phyloP scores from a whole-genome alignment of 2,888 invertebrate species.

The Ypsolopha sequella region DNA sequence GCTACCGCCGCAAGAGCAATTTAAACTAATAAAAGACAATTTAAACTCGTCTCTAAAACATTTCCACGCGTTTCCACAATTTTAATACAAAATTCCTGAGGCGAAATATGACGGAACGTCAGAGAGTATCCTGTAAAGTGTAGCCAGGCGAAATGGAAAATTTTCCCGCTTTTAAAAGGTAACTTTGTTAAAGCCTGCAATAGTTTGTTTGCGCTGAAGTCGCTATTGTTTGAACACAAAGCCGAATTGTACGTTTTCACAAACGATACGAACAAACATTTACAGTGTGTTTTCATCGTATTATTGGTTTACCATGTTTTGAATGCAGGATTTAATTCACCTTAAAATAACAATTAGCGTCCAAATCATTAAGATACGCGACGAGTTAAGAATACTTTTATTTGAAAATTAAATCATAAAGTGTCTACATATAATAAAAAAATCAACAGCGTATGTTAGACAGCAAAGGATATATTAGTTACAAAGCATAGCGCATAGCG shows the following conservation, averaged over 20 bases:
- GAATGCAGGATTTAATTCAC: too few species aligned
- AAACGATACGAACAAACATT: conserved; percentile 15
- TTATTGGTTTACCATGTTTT: background rate
- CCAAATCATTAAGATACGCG: too few species aligned
- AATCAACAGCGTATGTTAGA: too few species aligned
- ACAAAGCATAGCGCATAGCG: too few species aligned
- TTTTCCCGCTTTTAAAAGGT: conserved; percentile 12
- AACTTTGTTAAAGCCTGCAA: conserved; percentile 15
- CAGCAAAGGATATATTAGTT: too few species aligned
- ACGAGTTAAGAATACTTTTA: too few species aligned
- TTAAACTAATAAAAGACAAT: background rate
- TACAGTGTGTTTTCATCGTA: conserved; percentile 15
- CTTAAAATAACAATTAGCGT: too few species aligned
- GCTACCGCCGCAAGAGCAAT: background rate
- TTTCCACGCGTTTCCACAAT: background rate
- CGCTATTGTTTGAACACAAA: conserved; percentile 4
- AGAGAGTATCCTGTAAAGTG: background rate
- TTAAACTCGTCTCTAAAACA: background rate
- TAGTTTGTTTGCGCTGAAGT: conserved; percentile 6
- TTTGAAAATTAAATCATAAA: too few species aligned
- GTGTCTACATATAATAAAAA: too few species aligned
- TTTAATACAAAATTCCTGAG: too few species aligned
- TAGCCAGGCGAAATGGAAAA: conserved; percentile 8
- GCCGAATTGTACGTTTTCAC: conserved; percentile 12
- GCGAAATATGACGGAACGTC: background rate